Evolutionary conservation across 2,113 vertebrate genomes (phyloP).

Genomic region (Rhynchomys soricoides): DNA sequence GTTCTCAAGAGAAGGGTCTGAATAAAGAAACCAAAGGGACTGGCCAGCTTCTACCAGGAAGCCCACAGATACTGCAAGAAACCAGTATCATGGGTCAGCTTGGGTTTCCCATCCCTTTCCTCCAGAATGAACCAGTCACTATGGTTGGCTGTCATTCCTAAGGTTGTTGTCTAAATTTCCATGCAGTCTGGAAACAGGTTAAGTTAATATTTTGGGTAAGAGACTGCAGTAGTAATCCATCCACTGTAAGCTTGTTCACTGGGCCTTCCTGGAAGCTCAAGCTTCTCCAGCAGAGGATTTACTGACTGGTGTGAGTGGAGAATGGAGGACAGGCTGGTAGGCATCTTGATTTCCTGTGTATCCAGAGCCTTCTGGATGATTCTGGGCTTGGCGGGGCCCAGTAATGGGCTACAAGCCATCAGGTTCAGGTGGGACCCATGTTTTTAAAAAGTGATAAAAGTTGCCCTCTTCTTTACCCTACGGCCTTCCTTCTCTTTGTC

Average conservation of each 20-base stretch:
- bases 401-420: not conserved
- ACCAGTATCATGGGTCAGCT: too few relatives aligned
- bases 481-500: not conserved
- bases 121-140: not conserved
- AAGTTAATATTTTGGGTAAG: not conserved
- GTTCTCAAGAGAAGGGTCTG: not conserved
- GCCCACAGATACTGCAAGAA: not conserved
- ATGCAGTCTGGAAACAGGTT: not conserved
- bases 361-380: not conserved
- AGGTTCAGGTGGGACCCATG: not conserved
- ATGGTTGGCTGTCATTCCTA: not conserved
- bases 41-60: not conserved
- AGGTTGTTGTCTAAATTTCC: not conserved
- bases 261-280: not conserved
- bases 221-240: not conserved
- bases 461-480: not conserved
- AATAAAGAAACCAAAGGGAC: not conserved
- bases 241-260: not conserved
- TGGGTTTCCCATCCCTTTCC: not conserved
- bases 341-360: not conserved
- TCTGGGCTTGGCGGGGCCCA: not conserved
- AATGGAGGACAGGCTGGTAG: not conserved
- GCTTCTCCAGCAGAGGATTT: conserved; percentile 3
- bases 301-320: not conserved
- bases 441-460: not conserved